Evolutionary conservation across 2,113 vertebrate genomes (phyloP).

Genomic region (Ageneiosus marmoratus): DNA sequence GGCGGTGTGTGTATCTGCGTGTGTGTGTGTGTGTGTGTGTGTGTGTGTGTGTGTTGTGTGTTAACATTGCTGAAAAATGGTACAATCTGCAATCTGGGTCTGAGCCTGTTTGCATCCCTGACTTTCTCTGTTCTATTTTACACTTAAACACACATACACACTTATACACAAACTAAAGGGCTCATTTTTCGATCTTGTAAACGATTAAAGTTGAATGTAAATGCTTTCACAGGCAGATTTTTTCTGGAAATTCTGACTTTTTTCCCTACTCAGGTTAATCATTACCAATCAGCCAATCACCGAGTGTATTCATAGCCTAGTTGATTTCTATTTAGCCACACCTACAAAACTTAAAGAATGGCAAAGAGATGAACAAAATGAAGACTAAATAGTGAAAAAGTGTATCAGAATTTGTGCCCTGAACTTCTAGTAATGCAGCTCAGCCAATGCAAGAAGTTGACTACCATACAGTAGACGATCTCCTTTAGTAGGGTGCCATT

Average conservation of each 20-base stretch:
- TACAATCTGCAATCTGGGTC: slow-evolving; percentile 24
- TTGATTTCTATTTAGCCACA: not conserved
- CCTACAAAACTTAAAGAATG: not conserved
- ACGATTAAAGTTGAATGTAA: not conserved
- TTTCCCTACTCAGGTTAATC: not conserved
- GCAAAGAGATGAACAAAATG: not conserved
- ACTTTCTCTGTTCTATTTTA: not conserved
- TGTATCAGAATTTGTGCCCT: not conserved
- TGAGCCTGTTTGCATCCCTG: slow-evolving; percentile 4
- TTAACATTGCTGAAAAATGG: slow-evolving; percentile 11
- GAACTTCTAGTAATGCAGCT: not conserved
- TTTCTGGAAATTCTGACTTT: not conserved
- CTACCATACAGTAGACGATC: not conserved
- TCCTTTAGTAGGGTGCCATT: not conserved
- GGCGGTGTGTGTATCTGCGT: slow-evolving; percentile 53
- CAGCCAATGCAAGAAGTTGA: not conserved
- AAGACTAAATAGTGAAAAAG: not conserved
- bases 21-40: not conserved
- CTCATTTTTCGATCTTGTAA: no score
- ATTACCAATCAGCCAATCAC: not conserved
- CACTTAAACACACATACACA: slow-evolving; percentile 11
- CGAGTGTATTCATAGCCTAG: not conserved
- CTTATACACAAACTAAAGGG: not conserved
- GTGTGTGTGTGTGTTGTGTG: slow-evolving; percentile 34
- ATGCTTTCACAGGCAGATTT: not conserved